Evolutionary conservation across 2,888 invertebrate species (phyloP).

Genomic region (Flexamia atlantica): DNA sequence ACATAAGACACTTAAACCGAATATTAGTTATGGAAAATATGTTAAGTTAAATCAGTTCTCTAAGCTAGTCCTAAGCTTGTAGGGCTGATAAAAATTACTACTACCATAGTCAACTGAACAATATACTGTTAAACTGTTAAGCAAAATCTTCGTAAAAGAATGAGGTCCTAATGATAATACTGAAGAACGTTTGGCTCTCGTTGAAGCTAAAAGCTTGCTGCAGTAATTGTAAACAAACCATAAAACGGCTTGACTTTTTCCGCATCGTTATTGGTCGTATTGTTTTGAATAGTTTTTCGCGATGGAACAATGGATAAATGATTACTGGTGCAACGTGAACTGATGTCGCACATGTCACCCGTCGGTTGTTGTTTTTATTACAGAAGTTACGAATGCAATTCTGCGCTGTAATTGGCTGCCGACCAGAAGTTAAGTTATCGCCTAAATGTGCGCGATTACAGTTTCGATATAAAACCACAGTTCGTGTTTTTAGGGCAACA

Average conservation of each 20-base stretch:
- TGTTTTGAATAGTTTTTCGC: neutral
- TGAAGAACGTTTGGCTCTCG: no score
- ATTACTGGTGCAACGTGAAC: neutral
- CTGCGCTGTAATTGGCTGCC: neutral
- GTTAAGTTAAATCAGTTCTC: no score
- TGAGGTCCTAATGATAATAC: no score
- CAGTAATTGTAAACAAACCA: slow-evolving; percentile 10
- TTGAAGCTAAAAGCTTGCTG: no score
- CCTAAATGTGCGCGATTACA: neutral
- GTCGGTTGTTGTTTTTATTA: slow-evolving; percentile 29
- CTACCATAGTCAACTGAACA: no score
- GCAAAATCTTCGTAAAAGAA: no score
- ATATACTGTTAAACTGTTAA: no score
- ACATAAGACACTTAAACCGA: no score
- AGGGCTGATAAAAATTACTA: no score
- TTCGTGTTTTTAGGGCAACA: neutral
- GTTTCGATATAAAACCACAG: slow-evolving; percentile 28
- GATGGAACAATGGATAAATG: neutral
- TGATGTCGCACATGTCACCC: neutral
- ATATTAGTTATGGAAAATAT: no score
- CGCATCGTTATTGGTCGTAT: neutral
- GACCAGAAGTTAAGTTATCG: slow-evolving; percentile 25
- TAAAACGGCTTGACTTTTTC: no score
- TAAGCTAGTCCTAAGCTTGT: no score
- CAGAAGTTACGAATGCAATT: slow-evolving; percentile 30